Base-by-base conservation (phyloP, 2,797 vertebrate species). In the Octomys mimax region DNA sequence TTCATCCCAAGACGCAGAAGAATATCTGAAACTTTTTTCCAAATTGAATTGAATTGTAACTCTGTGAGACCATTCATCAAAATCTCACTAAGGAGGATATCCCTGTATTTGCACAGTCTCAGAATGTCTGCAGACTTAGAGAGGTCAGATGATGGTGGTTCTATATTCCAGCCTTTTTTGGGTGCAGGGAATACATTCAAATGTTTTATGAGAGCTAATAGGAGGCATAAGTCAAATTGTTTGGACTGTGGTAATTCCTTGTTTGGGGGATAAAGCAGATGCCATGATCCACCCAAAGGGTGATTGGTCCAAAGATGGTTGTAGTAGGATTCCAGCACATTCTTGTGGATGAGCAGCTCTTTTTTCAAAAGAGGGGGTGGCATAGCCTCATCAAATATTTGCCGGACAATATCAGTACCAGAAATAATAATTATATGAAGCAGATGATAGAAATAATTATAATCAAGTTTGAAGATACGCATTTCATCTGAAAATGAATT, bases 361-460 rank as follows among this genome's bases (percentile, higher is more conserved):
- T 97, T 98, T 97, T 94, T 97, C 97, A 98, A 97, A 96, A 97
- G 66, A 90, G 62, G 93, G 70, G 97, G 97, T 95, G 97, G 97
- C 94, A 98, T 91, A 92, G 96, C 96, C 92, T 97, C 95, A 97
- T 98, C 97, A 97, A 98, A 98, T 97, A 98, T 96, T 96, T 97
- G 73, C 80, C 97, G 95, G 61, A 98, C 95, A 96, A 97, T 95
- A 83, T 98, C 97, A 96, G 97, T 98, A 97, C 97, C 97, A 95
- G 96, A 97, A 97, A 98, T 96, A 86, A 98, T 98, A 92, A 98
- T 97, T 97, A 97, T 97, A 95, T 98, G 97, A 97, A 98, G 97
- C 82, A 98, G 96, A 97, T 97, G 97, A 95, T 96, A 98, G 89
- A 98, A 98, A 94, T 97, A 97, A 90, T 96, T 97, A 96, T 97